These are phyloP conservation scores for Apis laboriosa DNA, from an alignment of 1,140 invertebrate species.

Conservation along the genomic window DNA sequence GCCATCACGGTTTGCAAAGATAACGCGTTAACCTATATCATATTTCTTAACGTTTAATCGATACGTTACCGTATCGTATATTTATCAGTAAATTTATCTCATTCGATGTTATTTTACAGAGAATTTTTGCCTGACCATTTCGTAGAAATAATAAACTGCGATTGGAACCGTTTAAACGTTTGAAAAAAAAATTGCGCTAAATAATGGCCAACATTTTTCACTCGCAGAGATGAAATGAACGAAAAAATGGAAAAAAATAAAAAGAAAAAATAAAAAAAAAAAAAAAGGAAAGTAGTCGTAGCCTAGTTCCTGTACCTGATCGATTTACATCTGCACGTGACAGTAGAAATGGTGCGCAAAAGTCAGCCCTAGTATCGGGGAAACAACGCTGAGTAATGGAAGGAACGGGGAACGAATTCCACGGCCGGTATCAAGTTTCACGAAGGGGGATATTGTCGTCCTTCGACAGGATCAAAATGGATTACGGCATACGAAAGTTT, in stretches of 20 bases:
- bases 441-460: slow-evolving; percentile 52
- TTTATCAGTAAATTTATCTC: neutral
- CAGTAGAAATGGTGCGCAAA: slow-evolving; percentile 51
- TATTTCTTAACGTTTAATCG: slow-evolving; percentile 59
- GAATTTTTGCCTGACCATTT: neutral
- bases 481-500: slow-evolving; percentile 53
- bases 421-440: slow-evolving; percentile 57
- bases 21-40: slow-evolving; percentile 65
- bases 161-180: slow-evolving; percentile 28
- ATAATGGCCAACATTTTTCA: slow-evolving; percentile 28
- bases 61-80: slow-evolving; percentile 33
- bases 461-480: slow-evolving; percentile 64
- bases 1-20: slow-evolving; percentile 29
- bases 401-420: slow-evolving; percentile 60
- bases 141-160: neutral
- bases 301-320: slow-evolving; percentile 39
- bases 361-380: slow-evolving; percentile 45
- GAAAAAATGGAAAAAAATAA: neutral
- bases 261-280: neutral
- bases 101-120: too few species aligned
- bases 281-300: neutral
- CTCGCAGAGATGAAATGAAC: slow-evolving; percentile 20
- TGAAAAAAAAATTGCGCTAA: slow-evolving; percentile 9
- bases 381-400: slow-evolving; percentile 64
- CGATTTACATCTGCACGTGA: slow-evolving; percentile 40